phyloP scores from a whole-genome alignment of 2,113 vertebrate genomes.

The Isichthys henryi region DNA sequence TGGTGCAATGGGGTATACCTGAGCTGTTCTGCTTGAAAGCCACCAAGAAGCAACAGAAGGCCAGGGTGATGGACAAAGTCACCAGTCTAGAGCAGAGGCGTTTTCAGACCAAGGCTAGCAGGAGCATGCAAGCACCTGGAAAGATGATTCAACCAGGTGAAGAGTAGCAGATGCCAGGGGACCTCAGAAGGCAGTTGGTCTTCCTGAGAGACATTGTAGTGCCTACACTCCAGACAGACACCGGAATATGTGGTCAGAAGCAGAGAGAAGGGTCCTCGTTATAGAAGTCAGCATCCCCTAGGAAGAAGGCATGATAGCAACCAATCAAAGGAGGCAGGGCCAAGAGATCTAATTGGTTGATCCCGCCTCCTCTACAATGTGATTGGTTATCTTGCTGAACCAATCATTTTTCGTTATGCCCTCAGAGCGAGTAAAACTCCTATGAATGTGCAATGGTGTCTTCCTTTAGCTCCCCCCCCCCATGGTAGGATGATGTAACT shows the following conservation, averaged over 20 bases:
- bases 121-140: not conserved
- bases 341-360: no score
- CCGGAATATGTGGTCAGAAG: not conserved
- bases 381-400: no score
- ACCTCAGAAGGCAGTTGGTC: not conserved
- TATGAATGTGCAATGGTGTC: not conserved
- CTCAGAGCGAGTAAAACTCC: no score
- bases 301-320: not conserved
- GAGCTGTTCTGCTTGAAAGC: not conserved
- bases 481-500: not conserved
- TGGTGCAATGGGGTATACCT: not conserved
- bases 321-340: not conserved
- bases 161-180: not conserved
- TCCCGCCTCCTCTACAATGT: no score
- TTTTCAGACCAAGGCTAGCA: not conserved
- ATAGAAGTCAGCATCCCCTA: not conserved
- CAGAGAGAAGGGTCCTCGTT: not conserved
- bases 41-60: not conserved
- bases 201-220: not conserved
- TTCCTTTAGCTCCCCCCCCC: not conserved
- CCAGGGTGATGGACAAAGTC: not conserved
- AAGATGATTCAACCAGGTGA: not conserved
- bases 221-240: not conserved
- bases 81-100: not conserved
- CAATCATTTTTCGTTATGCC: no score